These are phyloP conservation scores for Puffinus mauretanicus DNA, from an alignment of 2,113 vertebrate genomes.

Conservation along the genomic window DNA sequence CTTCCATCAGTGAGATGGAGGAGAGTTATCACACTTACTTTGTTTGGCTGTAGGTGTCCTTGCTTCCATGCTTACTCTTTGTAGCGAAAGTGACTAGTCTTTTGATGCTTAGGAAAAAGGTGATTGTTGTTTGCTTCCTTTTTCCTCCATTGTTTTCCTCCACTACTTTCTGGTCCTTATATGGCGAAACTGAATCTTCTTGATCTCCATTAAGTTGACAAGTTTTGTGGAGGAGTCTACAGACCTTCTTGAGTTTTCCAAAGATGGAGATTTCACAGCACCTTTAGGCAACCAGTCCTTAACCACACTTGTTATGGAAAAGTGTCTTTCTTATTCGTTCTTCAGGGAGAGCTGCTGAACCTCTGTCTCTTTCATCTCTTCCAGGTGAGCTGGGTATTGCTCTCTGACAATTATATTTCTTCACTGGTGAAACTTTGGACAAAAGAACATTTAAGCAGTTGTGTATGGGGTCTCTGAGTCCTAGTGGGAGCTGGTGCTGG, in stretches of 20 bases:
- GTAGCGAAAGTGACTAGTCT: neutral
- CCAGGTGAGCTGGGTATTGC: neutral
- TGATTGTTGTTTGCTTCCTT: neutral
- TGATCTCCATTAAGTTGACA: neutral
- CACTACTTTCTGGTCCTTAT: rapidly evolving
- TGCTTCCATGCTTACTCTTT: neutral
- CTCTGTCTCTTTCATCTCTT: neutral
- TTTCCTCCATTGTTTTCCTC: neutral
- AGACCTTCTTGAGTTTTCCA: neutral
- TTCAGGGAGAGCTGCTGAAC: neutral
- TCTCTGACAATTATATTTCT: neutral
- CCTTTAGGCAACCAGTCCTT: neutral
- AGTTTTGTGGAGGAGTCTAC: neutral
- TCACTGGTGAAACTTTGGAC: neutral
- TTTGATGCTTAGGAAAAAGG: neutral
- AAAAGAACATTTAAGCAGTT: neutral
- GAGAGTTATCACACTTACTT: neutral
- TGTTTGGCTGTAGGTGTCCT: neutral
- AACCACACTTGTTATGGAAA: neutral
- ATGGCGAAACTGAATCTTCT: neutral
- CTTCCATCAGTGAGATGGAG: neutral
- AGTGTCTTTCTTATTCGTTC: neutral
- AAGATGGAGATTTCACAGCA: neutral
- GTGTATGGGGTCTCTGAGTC: neutral
- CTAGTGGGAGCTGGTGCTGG: neutral